Evolutionary conservation across 2,113 vertebrate species (phyloP).

Genomic region (Oreochromis tanganicae): DNA sequence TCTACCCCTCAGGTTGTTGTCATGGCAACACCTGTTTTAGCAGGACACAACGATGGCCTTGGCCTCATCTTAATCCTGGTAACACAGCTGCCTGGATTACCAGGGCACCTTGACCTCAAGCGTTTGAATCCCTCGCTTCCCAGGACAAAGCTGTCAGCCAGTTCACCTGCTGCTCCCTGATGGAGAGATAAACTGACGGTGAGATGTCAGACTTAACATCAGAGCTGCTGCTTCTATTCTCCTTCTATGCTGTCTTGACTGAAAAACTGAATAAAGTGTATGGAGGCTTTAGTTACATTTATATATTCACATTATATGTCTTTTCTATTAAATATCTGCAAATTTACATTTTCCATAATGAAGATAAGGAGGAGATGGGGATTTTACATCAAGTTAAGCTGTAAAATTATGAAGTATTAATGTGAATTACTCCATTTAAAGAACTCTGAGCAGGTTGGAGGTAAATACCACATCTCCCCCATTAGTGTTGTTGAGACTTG

Average conservation of each 20-base stretch:
- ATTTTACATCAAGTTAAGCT: not conserved
- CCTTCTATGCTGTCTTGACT: not conserved
- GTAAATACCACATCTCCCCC: not conserved
- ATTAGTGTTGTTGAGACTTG: not conserved
- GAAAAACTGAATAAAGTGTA: not conserved
- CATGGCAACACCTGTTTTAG: constrained; percentile 41
- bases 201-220: not conserved
- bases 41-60: not conserved
- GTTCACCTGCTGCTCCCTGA: constrained; percentile 59
- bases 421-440: not conserved
- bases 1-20: not conserved
- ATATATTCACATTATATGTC: not conserved
- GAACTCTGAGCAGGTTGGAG: not conserved
- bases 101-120: constrained; percentile 52
- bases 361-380: not conserved
- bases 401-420: not conserved
- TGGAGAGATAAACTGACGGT: constrained; percentile 48
- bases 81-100: constrained; percentile 67
- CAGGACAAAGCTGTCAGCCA: constrained; percentile 48
- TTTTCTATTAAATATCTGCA: not conserved
- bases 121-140: constrained; percentile 41
- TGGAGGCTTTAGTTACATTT: not conserved
- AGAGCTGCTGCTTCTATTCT: not conserved
- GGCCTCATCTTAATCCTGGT: constrained; percentile 51
- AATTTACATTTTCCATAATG: fast-evolving